Conservation (phyloP, 2,797 vertebrate genomes). For the Cheirogaleus major region DNA sequence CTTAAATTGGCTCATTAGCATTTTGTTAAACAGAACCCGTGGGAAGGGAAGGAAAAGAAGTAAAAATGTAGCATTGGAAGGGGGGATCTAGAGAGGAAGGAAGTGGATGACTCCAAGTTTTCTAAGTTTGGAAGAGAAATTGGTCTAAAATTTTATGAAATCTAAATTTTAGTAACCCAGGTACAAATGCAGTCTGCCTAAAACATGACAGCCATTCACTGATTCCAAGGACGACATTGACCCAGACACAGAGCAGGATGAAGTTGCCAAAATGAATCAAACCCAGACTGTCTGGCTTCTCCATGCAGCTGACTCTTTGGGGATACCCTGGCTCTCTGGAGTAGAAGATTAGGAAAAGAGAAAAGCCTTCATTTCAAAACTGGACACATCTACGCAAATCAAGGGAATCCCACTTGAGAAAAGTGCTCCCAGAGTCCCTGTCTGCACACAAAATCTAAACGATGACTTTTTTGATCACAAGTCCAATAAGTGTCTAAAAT, state of each 20-base stretch:
- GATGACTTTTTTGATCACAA: background rate
- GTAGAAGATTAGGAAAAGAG: background rate
- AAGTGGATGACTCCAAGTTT: background rate
- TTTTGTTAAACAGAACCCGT: slow-evolving; percentile 20
- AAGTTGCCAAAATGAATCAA: background rate
- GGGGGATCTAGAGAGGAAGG: background rate
- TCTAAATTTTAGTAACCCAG: background rate
- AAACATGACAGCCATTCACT: background rate
- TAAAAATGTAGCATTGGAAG: slow-evolving; percentile 12
- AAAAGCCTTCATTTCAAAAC: background rate
- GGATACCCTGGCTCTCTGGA: background rate
- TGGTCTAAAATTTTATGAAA: background rate
- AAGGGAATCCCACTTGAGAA: background rate
- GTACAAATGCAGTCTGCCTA: background rate
- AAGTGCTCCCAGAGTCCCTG: background rate
- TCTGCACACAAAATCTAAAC: background rate
- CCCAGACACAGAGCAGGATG: background rate
- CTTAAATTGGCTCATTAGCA: slow-evolving; percentile 43
- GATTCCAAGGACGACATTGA: background rate
- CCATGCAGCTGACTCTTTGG: background rate
- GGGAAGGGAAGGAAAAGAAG: slow-evolving; percentile 51
- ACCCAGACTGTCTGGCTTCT: background rate
- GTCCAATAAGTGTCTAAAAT: background rate
- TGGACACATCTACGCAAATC: background rate
- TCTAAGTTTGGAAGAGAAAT: slow-evolving; percentile 45